Base-by-base conservation (phyloP, 1,140 invertebrate genomes). In the Heliconius hermathena region DNA sequence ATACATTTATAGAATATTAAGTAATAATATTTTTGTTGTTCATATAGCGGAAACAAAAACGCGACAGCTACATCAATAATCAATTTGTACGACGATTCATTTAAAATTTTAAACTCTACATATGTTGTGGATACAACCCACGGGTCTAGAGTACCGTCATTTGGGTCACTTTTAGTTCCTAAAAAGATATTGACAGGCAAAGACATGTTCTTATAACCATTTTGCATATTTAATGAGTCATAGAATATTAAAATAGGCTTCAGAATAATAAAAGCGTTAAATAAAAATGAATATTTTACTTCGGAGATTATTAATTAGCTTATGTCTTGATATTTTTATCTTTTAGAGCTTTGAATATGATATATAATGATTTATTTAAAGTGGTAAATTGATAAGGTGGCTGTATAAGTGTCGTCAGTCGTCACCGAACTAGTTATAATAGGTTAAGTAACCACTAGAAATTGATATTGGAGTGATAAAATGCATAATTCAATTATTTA, bases 221-320 rank as follows among this genome's bases (percentile, higher is more conserved):
- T 66, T 76, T 26, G 74, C 74, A 66, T 66, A 66, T 76, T 46
- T 76, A 71, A 76, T 76, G 41, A 36, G 16, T 60, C 41, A 26
- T 73, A 77, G 70, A 72, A 77, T 77, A 77, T 77, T 77, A 72
- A 72, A 77, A 75, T 66, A 33, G 60, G 36, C 74, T 75, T 75
- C 54, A 41, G 54, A 41, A 75, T 41, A 66, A 75, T 22, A 76
- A 66, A 57, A 36, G 33, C 33, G 49, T 57, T 74, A 74, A 57
- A 18, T 36, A 74, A 66, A 66, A 66, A 66, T 66, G 60, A 66
- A 66, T 66, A 66, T 8, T 29, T 66, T 29, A 66, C 22, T 60
- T 60, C 3, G 11, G 60, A 26, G 22, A 16, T 26, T 66, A 66
- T 66, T 66, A 66, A 66, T 66, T 66, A 66, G 60, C 60, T 26